Percentiles rank a stretch among this genome's conserved stretches.
These are phyloP conservation scores for Drosophila ficusphila DNA, from an alignment of 1,140 invertebrate genomes.

Conservation along the genomic window DNA sequence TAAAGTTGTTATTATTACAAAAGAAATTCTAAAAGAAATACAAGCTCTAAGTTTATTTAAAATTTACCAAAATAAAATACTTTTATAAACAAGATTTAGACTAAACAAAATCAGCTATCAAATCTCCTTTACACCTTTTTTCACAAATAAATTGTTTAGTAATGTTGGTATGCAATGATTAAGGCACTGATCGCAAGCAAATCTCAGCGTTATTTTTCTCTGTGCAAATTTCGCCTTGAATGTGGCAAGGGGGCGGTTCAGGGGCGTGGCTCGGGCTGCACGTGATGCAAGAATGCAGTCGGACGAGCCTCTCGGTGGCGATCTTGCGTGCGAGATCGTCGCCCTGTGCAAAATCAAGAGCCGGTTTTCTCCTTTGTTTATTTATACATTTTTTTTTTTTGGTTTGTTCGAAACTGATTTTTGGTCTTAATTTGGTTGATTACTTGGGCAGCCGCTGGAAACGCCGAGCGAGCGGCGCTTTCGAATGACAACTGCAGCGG, in stretches of 20 bases:
- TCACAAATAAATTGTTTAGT: too few species aligned
- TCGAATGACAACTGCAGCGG: slow-evolving; percentile 22
- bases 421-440: slow-evolving; percentile 32
- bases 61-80: too few species aligned
- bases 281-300: slow-evolving; percentile 75
- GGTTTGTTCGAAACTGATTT: slow-evolving; percentile 1
- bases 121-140: too few species aligned
- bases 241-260: neutral
- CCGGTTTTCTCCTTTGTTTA: slow-evolving; percentile 42
- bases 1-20: too few species aligned
- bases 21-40: too few species aligned
- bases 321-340: slow-evolving; percentile 22
- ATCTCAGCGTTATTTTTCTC: neutral
- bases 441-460: slow-evolving; percentile 22
- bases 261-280: slow-evolving; percentile 18
- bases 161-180: too few species aligned
- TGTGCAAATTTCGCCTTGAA: slow-evolving; percentile 35
- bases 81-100: too few species aligned
- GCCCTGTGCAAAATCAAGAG: slow-evolving; percentile 39
- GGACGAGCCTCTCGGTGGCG: slow-evolving; percentile 65
- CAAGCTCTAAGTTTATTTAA: too few species aligned
- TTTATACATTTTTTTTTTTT: slow-evolving; percentile 30
- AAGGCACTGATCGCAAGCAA: neutral
- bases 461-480: slow-evolving; percentile 21
- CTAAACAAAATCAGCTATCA: too few species aligned